Conservation (phyloP, 2,113 vertebrate genomes). For the Phyllostomus hastatus region DNA sequence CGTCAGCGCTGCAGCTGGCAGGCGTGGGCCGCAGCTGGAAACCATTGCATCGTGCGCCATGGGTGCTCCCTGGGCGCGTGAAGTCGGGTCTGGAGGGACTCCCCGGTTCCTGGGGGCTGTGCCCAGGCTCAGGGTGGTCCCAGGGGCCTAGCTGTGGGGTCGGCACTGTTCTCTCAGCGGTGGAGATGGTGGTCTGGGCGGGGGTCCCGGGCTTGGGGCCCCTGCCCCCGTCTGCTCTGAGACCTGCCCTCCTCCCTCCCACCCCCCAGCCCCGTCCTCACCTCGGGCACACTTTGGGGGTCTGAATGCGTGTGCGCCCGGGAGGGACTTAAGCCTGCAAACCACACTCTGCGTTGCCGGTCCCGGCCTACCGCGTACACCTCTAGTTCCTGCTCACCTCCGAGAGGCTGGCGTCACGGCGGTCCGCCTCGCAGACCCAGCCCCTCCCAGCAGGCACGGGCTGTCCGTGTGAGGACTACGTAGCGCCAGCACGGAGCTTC, state of each 20-base stretch:
- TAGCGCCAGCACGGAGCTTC: background rate
- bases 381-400: background rate
- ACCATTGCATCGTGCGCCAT: conserved; percentile 22
- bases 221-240: background rate
- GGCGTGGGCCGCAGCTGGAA: background rate
- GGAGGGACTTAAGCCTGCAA: background rate
- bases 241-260: background rate
- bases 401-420: background rate
- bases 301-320: no score
- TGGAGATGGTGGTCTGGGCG: background rate
- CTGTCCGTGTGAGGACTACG: background rate
- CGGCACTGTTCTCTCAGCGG: no score
- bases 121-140: background rate
- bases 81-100: background rate
- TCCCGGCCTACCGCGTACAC: accelerated
- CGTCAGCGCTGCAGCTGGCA: accelerated
- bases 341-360: background rate
- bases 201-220: no score
- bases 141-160: background rate
- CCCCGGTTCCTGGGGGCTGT: background rate
- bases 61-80: no score
- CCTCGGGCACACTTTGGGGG: background rate
- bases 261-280: no score
- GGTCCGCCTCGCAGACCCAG: no score
- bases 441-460: background rate